These are phyloP conservation scores for Panzeria rudis DNA, from an alignment of 2,888 invertebrate genomes.

Conservation along the genomic window DNA sequence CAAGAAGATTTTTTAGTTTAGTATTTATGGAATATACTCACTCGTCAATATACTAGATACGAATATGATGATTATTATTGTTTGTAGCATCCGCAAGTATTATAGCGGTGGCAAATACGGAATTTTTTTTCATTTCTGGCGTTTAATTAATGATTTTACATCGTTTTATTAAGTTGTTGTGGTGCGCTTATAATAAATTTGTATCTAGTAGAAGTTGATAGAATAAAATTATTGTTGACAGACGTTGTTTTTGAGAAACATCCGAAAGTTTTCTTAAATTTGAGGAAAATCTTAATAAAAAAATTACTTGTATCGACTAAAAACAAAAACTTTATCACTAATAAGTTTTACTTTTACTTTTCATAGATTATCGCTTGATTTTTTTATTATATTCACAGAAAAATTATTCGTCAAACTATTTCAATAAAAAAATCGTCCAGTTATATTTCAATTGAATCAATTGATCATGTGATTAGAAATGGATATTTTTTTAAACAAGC, in stretches of 20 bases:
- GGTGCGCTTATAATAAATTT: constrained; percentile 20
- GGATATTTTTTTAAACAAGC: too few species aligned
- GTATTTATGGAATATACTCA: neutral
- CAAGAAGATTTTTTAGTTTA: neutral
- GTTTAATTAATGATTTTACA: constrained; percentile 53
- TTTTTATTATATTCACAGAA: too few species aligned
- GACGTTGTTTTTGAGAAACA: neutral
- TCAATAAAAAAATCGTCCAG: too few species aligned
- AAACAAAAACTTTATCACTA: neutral
- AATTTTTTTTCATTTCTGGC: constrained; percentile 38
- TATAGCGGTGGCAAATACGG: neutral
- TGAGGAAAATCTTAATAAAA: constrained; percentile 9
- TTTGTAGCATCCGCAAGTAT: neutral
- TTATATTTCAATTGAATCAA: too few species aligned
- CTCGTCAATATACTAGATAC: neutral
- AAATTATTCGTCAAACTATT: too few species aligned
- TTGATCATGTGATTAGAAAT: too few species aligned
- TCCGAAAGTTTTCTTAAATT: neutral
- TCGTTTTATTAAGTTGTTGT: constrained; percentile 28
- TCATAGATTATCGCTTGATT: too few species aligned
- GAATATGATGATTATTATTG: neutral
- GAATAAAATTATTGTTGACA: neutral
- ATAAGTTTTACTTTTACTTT: neutral
- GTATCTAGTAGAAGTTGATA: neutral
- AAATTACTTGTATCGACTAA: too few species aligned